Conservation (phyloP, 2,888 invertebrate species). For the Syrista parreyssii region DNA sequence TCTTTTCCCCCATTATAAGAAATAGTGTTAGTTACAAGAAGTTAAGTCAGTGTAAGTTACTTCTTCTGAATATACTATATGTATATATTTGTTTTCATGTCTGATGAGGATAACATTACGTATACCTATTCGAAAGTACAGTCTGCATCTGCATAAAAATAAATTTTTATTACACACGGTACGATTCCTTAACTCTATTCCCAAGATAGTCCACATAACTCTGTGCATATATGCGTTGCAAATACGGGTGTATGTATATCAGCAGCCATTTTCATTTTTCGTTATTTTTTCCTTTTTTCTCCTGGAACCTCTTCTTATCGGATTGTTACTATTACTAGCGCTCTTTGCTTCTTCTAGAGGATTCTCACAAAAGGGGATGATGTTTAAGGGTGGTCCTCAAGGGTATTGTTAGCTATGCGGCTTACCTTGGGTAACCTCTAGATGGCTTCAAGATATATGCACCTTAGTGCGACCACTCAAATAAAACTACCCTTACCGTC, state of each 20-base stretch:
- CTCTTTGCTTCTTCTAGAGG: background rate
- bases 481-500: background rate
- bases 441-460: background rate
- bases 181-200: background rate
- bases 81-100: background rate
- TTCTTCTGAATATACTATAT: background rate
- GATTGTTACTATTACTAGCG: conserved; percentile 14
- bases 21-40: background rate
- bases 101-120: background rate
- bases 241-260: background rate
- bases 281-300: background rate
- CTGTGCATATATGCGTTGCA: background rate
- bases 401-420: conserved; percentile 23
- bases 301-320: conserved; percentile 14
- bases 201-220: background rate
- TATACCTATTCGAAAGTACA: background rate
- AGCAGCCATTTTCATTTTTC: background rate
- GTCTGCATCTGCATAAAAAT: background rate
- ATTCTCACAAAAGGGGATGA: conserved; percentile 13
- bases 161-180: background rate
- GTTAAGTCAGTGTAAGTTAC: background rate
- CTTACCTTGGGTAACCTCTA: conserved; percentile 1
- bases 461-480: background rate
- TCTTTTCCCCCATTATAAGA: background rate
- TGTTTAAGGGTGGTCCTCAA: conserved; percentile 21